Base-by-base conservation (phyloP, 2,888 invertebrate species). In the Seira musarum region DNA sequence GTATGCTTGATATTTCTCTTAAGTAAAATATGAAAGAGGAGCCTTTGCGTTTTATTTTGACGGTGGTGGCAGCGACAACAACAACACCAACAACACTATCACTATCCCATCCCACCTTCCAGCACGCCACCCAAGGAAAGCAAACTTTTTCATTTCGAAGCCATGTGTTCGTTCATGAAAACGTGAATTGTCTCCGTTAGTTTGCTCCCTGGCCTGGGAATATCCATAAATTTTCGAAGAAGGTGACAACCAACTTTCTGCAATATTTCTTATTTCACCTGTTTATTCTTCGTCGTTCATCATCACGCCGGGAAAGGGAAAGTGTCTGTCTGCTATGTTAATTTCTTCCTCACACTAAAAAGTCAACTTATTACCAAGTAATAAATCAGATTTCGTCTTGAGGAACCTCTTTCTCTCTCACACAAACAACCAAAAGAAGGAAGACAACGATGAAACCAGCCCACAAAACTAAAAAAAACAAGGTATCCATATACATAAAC, bases 311-410 rank as follows among this genome's bases (percentile, higher is more conserved):
- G 35, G 64, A 64, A 66, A 30, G 65, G 30, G 3, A 46, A 49
- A 53, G 68, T 65, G 30, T 25, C 5, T 65, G 53, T 53, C 53
- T 65, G 72, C 64, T 71, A 64, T 64, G 46, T 46, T 61, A 22
- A 71, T 63, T 70, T 60, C 30, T 24, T 57, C 60, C 24, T 17
- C 69, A 35, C 35, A 30, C 21, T 19, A 57, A 66, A 19, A 66
- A 60, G 69, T 69, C 57, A 69, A 69, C 60, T 69, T 57, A 69
- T 57, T 69, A 49, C 49, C 70, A 61, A 35, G 70, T 70, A 70
- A 61, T 70, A 70, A 70, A 70, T 70, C 53, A 70, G 70, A 70
- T 61, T 70, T 40, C 30, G 46, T 67, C 35, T 22, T n/a, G 35
- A 17, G 35, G n/a, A 66, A 2, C 35, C 66, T n/a, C 1, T 30